Percentiles rank a stretch among this genome's conserved stretches.
Conservation (phyloP, 2,113 vertebrate genomes). For the Rostratula benghalensis region DNA sequence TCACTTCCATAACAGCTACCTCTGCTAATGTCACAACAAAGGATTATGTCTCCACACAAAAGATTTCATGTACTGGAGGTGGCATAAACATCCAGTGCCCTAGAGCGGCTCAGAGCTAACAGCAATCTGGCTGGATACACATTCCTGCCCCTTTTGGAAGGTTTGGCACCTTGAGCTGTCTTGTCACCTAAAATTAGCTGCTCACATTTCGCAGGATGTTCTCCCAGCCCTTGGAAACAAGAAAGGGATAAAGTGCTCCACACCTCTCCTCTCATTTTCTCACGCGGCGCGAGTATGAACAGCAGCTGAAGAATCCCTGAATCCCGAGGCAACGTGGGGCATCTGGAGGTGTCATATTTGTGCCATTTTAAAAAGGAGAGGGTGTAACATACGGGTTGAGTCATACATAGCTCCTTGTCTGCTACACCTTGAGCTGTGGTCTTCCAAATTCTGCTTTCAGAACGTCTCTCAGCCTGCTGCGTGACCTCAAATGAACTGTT, state of each 20-base stretch:
- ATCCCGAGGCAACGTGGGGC: background rate
- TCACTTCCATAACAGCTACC: background rate
- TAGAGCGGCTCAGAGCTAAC: background rate
- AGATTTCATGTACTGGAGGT: background rate
- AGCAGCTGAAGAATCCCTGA: background rate
- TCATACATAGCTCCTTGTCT: background rate
- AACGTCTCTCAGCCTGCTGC: background rate
- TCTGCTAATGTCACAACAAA: background rate
- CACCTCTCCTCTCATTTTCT: background rate
- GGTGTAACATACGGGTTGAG: background rate
- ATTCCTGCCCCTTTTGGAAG: background rate
- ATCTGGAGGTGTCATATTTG: background rate
- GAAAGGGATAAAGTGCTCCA: background rate
- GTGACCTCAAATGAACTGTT: background rate
- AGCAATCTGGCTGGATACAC: background rate
- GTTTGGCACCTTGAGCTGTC: background rate
- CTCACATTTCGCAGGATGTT: background rate
- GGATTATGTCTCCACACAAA: background rate
- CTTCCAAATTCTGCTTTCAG: background rate
- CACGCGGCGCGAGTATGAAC: background rate
- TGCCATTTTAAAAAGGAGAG: background rate
- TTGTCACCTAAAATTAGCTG: background rate
- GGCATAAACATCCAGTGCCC: background rate
- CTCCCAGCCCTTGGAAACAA: background rate
- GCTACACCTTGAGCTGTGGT: background rate